Percentiles rank a stretch among this genome's conserved stretches.
phyloP scores from a whole-genome alignment of 2,113 vertebrate genomes.

The Gopherus evgoodei region DNA sequence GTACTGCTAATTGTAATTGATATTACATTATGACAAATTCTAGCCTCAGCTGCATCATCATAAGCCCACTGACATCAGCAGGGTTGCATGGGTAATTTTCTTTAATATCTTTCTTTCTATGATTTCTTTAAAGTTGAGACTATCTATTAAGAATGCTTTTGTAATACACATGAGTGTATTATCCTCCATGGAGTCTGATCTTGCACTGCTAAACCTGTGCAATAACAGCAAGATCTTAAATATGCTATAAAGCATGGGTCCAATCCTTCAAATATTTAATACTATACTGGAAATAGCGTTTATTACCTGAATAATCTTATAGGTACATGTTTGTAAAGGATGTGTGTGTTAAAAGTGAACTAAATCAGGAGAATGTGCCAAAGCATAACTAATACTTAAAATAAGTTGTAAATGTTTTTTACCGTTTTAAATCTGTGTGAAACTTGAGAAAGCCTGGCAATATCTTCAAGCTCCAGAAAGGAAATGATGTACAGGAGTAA shows the following conservation, averaged over 20 bases:
- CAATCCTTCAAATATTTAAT: not conserved
- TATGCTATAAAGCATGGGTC: not conserved
- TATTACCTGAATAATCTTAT: not conserved
- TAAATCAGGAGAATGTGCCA: slow-evolving; percentile 16
- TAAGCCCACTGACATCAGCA: not conserved
- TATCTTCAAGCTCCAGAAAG: slow-evolving; percentile 81
- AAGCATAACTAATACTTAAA: not conserved
- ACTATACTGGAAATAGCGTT: not conserved
- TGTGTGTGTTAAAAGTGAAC: not conserved
- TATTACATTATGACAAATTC: not conserved
- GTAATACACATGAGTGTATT: not conserved
- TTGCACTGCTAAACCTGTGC: not conserved
- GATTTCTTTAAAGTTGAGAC: slow-evolving; percentile 21
- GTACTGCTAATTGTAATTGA: not conserved
- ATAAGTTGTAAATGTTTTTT: slow-evolving; percentile 18
- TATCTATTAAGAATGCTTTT: not conserved
- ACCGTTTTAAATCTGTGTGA: slow-evolving; percentile 79
- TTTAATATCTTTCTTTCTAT: not conserved
- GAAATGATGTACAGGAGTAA: slow-evolving; percentile 80
- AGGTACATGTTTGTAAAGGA: not conserved
- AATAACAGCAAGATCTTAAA: not conserved
- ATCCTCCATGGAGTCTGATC: not conserved
- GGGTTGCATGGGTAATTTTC: not conserved
- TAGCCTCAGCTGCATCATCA: not conserved
- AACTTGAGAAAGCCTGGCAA: slow-evolving; percentile 77